Conservation (phyloP, 1,140 invertebrate species). For the Acyrthosiphon pisum region DNA sequence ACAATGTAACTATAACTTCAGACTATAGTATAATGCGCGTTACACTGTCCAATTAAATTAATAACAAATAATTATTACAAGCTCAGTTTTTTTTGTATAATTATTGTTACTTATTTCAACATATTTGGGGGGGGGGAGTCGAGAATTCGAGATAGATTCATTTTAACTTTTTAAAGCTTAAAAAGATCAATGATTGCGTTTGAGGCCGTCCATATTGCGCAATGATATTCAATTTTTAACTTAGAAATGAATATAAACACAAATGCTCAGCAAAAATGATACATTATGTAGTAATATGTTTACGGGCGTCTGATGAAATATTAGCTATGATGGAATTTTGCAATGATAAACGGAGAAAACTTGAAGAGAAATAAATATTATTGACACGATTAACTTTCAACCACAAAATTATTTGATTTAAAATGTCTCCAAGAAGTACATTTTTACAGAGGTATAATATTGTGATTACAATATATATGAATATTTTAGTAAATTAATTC, state of each 20-base stretch:
- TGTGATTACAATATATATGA: not conserved
- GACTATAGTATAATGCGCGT: no score
- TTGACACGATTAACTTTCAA: not conserved
- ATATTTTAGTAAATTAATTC: not conserved
- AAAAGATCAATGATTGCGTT: not conserved
- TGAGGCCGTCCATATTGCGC: not conserved
- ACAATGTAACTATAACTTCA: no score
- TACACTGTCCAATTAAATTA: not conserved
- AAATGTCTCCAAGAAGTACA: not conserved
- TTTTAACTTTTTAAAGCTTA: no score
- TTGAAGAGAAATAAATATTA: not conserved
- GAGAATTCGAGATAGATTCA: no score
- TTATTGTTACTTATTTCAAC: not conserved
- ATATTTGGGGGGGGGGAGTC: not conserved
- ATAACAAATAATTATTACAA: not conserved
- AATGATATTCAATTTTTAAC: not conserved
- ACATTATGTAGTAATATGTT: not conserved
- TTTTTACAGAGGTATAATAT: not conserved
- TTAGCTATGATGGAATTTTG: not conserved
- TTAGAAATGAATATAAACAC: not conserved
- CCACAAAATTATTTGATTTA: not conserved
- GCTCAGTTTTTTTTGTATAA: not conserved
- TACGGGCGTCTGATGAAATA: not conserved
- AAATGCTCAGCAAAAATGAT: not conserved
- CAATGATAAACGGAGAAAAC: not conserved